Base-by-base conservation (phyloP, 2,797 vertebrate species). In the Eleutherodactylus coqui region DNA sequence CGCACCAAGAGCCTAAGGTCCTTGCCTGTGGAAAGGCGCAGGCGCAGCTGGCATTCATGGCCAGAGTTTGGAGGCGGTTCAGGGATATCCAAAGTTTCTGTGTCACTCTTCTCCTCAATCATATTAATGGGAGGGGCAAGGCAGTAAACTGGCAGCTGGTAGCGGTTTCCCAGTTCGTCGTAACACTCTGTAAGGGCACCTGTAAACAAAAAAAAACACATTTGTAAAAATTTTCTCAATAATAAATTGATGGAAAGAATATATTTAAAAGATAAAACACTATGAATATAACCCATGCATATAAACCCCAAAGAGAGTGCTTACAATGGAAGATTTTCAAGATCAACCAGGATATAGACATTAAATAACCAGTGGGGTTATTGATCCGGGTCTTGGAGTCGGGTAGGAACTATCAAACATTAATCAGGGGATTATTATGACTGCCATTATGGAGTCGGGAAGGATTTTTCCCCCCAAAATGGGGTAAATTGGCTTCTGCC, bases 91-190 rank as follows among this genome's bases (percentile, higher is more conserved):
- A 96, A 95, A 85, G 92, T 94, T 92, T 96, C 96, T 87, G 95
- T 93, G 86, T 99, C 97, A 0, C 96, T 97, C 91, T 96, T 98
- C 89, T 99, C 97, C 89, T 99, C 97, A 38, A 98, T 98, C 97
- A 98, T 98, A 95, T 99, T 99, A 94, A 98, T 95, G 0, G 98
- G 98, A 0, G 96, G 97, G 2, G 96, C 96, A 43, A 99, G 96
- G 94, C 98, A 99, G 92, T 99, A 99, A 83, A 98, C 97, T 0
- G 98, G 98, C 82, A 99, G 97, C 95, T 99, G 98, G 92, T 99
- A 99, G n/a, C 97, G 95, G 92, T 98, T 99, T 67, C 98, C 98
- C 93, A 99, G 95, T 89, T 99, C 98, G 89, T 99, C 97, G 0
- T 99, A 99, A 91, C 98, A 99, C 92, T 99, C 98, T 0, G 97